phyloP scores from a whole-genome alignment of 2,888 invertebrate species.

The Pristionchus japonicus region DNA sequence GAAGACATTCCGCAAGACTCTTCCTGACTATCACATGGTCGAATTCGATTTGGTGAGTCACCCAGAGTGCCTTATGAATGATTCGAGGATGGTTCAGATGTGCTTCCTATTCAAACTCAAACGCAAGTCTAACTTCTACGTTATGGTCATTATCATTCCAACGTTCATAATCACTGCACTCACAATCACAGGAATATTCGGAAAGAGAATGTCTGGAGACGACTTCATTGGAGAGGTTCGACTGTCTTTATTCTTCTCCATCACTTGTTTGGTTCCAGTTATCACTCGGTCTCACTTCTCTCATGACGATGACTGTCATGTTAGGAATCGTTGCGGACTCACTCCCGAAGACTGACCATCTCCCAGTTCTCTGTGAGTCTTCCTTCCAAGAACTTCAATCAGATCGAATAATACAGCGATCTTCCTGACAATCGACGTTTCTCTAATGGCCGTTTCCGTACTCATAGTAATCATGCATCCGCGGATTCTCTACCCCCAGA shows the following conservation, averaged over 20 bases:
- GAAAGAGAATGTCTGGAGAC: slow-evolving; percentile 41
- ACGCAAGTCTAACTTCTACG: slow-evolving; percentile 46
- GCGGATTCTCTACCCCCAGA: slow-evolving; percentile 22
- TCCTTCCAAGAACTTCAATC: background rate
- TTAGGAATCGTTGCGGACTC: slow-evolving; percentile 45
- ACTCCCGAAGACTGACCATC: slow-evolving; percentile 40
- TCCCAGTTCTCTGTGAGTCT: slow-evolving; percentile 41
- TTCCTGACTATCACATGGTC: slow-evolving; percentile 34
- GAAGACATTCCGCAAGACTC: background rate
- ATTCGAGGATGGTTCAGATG: slow-evolving; percentile 1
- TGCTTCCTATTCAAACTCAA: slow-evolving; percentile 39
- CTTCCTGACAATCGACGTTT: slow-evolving; percentile 39
- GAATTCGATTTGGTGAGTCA: slow-evolving; percentile 43
- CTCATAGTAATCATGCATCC: slow-evolving; percentile 43
- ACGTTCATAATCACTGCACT: slow-evolving; percentile 46
- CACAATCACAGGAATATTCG: slow-evolving; percentile 47
- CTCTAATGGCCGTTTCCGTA: slow-evolving; percentile 32
- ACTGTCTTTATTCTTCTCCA: background rate
- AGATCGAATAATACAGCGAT: background rate
- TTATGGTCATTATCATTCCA: slow-evolving; percentile 46
- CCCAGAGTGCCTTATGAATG: background rate
- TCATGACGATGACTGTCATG: slow-evolving; percentile 48
- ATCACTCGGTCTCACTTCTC: slow-evolving; percentile 41
- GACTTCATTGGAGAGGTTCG: slow-evolving; percentile 42
- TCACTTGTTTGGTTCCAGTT: background rate